Evolutionary conservation across 1,140 invertebrate genomes (phyloP).

Genomic region (Melipona quadrifasciata): DNA sequence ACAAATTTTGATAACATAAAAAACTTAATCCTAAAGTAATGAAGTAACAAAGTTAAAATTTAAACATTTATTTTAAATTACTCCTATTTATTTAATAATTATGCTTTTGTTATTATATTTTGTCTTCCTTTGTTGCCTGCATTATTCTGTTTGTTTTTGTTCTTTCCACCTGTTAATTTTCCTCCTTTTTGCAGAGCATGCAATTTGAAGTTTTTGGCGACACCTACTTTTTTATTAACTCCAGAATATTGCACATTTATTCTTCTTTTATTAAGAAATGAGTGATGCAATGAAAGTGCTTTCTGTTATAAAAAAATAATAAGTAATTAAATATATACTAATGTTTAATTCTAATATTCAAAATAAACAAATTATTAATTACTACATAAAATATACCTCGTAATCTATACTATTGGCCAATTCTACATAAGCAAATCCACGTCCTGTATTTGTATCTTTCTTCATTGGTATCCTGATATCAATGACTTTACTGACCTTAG

Average conservation of each 20-base stretch:
- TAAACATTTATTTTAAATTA: slow-evolving; percentile 19
- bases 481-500: slow-evolving; percentile 76
- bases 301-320: slow-evolving; percentile 76
- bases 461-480: slow-evolving; percentile 76
- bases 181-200: slow-evolving; percentile 79
- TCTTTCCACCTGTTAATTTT: slow-evolving; percentile 74
- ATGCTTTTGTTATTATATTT: neutral
- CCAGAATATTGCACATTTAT: slow-evolving; percentile 80
- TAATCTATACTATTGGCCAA: slow-evolving; percentile 76
- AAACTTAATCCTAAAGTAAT: slow-evolving; percentile 34
- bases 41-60: neutral
- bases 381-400: slow-evolving; percentile 73
- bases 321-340: slow-evolving; percentile 6
- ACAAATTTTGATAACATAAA: slow-evolving; percentile 29
- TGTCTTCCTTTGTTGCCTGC: slow-evolving; percentile 8
- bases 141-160: neutral
- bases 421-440: slow-evolving; percentile 81
- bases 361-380: slow-evolving; percentile 38
- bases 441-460: slow-evolving; percentile 70
- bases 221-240: slow-evolving; percentile 69
- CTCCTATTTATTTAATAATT: slow-evolving; percentile 32
- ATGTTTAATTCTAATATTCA: slow-evolving; percentile 18
- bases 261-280: slow-evolving; percentile 76
- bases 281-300: slow-evolving; percentile 80
- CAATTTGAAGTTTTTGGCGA: slow-evolving; percentile 81